Percentiles rank a stretch among this genome's conserved stretches.
Evolutionary conservation across 1,140 invertebrate genomes (phyloP).

Genomic region (Bombus confusus): DNA sequence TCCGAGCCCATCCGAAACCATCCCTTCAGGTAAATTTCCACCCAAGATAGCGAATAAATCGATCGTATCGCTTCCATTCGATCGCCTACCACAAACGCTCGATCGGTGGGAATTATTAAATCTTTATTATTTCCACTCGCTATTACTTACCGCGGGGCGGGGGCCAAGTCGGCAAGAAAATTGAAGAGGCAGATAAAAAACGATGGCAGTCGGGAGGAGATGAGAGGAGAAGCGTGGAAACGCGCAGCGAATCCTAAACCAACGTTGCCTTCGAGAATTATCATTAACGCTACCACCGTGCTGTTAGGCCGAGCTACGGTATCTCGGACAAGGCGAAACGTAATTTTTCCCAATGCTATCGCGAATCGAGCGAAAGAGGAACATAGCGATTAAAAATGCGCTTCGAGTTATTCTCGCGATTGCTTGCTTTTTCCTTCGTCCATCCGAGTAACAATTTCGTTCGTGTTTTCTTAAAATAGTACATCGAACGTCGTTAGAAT

Average conservation of each 20-base stretch:
- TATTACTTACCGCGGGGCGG: not conserved
- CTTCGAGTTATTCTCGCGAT: too few relatives aligned
- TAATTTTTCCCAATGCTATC: slow-evolving; percentile 30
- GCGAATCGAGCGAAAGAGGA: not conserved
- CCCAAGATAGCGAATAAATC: not conserved
- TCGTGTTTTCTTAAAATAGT: too few relatives aligned
- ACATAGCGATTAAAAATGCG: too few relatives aligned
- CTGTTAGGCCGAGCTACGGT: too few relatives aligned
- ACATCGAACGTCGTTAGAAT: too few relatives aligned
- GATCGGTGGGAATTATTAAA: slow-evolving; percentile 14
- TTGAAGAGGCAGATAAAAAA: slow-evolving; percentile 14
- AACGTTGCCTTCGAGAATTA: slow-evolving; percentile 52
- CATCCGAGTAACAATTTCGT: too few relatives aligned
- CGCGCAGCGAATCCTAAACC: slow-evolving; percentile 38
- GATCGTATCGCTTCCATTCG: slow-evolving; percentile 2
- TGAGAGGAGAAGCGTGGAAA: slow-evolving; percentile 24
- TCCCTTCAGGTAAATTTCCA: slow-evolving; percentile 10
- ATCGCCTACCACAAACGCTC: not conserved
- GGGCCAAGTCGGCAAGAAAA: not conserved
- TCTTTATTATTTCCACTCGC: not conserved
- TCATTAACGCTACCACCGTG: not conserved
- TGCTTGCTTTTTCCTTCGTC: too few relatives aligned
- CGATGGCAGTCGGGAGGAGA: not conserved
- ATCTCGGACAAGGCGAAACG: not conserved
- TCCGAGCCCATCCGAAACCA: not conserved